Evolutionary conservation across 2,113 vertebrate species (phyloP).

Genomic region (Pteruthius melanotis): DNA sequence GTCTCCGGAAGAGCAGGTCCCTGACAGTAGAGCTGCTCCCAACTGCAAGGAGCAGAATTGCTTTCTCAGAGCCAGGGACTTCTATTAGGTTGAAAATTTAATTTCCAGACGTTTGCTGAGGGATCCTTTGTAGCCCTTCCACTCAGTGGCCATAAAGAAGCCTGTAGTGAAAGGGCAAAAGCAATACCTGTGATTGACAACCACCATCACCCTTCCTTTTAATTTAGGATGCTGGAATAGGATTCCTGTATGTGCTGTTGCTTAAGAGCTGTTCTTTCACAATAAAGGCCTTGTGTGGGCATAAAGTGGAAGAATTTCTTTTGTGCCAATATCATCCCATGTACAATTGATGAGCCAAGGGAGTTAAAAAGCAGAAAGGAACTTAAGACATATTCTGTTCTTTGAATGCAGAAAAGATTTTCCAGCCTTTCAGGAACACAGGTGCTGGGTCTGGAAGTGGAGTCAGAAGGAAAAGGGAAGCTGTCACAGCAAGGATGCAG

Average conservation of each 20-base stretch:
- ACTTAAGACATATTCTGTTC: neutral
- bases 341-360: neutral
- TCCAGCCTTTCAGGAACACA: neutral
- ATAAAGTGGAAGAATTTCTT: neutral
- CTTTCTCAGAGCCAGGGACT: constrained; percentile 8
- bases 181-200: neutral
- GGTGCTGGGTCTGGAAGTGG: neutral
- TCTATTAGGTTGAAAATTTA: constrained; percentile 39
- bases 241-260: neutral
- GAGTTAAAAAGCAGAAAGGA: neutral
- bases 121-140: neutral
- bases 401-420: neutral
- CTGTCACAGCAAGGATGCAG: neutral
- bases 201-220: neutral
- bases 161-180: neutral
- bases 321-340: neutral
- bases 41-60: neutral
- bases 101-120: neutral
- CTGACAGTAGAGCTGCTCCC: constrained; percentile 25
- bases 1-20: constrained; percentile 25
- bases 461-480: neutral
- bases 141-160: constrained; percentile 10
- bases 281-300: neutral
- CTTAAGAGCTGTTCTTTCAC: neutral
- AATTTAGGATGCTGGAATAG: neutral